Conservation (phyloP, 2,888 invertebrate species). For the Leucoptera coffeella region DNA sequence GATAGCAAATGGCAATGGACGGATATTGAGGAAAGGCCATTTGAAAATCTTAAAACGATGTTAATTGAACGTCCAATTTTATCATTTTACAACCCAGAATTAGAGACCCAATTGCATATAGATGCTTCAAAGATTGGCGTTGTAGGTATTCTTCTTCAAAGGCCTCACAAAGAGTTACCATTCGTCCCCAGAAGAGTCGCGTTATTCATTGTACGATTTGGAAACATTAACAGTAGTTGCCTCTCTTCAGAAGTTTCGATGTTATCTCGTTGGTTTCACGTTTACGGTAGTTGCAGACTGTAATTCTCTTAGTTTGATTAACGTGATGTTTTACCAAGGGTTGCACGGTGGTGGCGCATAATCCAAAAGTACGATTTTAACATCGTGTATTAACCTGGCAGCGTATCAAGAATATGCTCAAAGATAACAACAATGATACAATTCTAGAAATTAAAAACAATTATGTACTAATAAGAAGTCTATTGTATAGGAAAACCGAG, state of each 20-base stretch:
- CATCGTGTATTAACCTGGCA: background rate
- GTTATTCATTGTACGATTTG: slow-evolving; percentile 1
- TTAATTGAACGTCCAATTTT: slow-evolving; percentile 1
- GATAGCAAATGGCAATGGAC: background rate
- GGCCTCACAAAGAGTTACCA: background rate
- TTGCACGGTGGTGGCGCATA: slow-evolving; percentile 1
- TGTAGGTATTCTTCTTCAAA: slow-evolving; percentile 1
- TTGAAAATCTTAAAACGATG: background rate
- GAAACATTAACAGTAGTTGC: slow-evolving; percentile 2
- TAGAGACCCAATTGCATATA: slow-evolving; percentile 1
- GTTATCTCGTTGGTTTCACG: slow-evolving; percentile 1
- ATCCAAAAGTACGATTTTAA: slow-evolving; percentile 2
- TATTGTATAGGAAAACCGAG: background rate
- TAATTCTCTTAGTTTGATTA: slow-evolving; percentile 1
- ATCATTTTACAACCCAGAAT: background rate
- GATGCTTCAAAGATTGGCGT: slow-evolving; percentile 2
- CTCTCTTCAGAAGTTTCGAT: slow-evolving; percentile 2
- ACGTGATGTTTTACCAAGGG: slow-evolving; percentile 1
- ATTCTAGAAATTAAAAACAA: background rate
- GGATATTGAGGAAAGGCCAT: background rate
- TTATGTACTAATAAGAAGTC: background rate
- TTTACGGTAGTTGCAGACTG: slow-evolving; percentile 2
- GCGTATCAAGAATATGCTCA: background rate
- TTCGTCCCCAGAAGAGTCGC: slow-evolving; percentile 1
- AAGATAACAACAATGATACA: background rate